A percentile compares a stretch with the other conserved stretches of the same genome.
Conservation (phyloP, 2,113 vertebrate genomes). For the Anhinga rufa region DNA sequence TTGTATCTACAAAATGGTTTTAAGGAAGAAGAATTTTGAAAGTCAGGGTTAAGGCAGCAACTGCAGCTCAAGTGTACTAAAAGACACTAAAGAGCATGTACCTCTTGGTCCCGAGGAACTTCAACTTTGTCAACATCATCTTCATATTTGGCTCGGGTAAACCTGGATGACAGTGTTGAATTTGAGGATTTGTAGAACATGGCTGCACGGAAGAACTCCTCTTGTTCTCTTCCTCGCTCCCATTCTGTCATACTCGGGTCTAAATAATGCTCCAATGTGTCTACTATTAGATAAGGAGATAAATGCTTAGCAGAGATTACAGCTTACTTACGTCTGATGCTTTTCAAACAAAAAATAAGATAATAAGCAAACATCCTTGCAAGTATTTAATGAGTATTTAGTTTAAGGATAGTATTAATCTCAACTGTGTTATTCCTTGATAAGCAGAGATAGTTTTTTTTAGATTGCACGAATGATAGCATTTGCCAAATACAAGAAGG, state of each 20-base stretch:
- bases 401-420: neutral
- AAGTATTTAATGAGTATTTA: neutral
- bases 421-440: neutral
- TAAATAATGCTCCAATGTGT: conserved; percentile 75
- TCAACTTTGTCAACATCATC: conserved; percentile 83
- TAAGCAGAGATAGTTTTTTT: neutral
- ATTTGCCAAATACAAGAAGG: neutral
- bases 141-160: conserved; percentile 79
- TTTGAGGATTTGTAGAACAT: conserved; percentile 79
- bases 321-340: neutral
- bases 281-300: neutral
- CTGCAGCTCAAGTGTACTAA: neutral
- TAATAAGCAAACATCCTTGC: neutral
- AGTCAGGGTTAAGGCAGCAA: neutral
- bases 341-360: neutral
- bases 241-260: conserved; percentile 85
- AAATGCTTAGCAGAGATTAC: neutral
- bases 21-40: neutral
- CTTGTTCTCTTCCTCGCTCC: conserved; percentile 85
- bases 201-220: conserved; percentile 87
- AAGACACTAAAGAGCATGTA: neutral
- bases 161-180: conserved; percentile 81
- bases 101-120: conserved; percentile 84
- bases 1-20: neutral
- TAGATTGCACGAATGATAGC: neutral